Conservation (phyloP, 2,888 invertebrate species). For the Diploptera punctata region DNA sequence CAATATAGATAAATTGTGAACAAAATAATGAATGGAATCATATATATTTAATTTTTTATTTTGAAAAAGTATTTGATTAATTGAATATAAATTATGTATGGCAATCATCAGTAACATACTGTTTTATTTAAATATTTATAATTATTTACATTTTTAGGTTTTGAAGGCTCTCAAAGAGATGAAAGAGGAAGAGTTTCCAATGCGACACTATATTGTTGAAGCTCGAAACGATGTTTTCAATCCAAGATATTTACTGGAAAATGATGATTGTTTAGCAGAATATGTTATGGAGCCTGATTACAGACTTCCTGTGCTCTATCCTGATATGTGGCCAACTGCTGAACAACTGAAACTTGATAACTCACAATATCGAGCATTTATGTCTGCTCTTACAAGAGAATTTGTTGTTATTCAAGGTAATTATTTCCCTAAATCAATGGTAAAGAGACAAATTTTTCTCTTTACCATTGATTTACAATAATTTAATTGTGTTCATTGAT, state of each 20-base stretch:
- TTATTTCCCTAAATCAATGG: too few species aligned
- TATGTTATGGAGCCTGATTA: background rate
- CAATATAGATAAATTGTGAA: too few species aligned
- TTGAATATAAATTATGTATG: too few species aligned
- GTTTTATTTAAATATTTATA: too few species aligned
- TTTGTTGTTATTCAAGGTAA: constrained; percentile 76
- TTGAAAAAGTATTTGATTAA: too few species aligned
- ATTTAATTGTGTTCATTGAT: too few species aligned
- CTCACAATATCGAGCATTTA: constrained; percentile 71
- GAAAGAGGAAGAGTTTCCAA: constrained; percentile 64
- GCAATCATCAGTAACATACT: too few species aligned
- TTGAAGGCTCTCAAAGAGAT: constrained; percentile 70
- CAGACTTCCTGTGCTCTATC: constrained; percentile 19
- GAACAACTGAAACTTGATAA: constrained; percentile 63
- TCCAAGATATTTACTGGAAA: constrained; percentile 10
- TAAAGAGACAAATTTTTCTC: too few species aligned
- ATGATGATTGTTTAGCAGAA: background rate
- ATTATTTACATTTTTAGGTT: constrained; percentile 76
- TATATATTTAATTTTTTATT: too few species aligned
- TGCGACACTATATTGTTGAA: constrained; percentile 71
- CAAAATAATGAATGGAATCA: too few species aligned
- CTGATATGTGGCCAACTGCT: constrained; percentile 57
- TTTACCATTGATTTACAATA: too few species aligned
- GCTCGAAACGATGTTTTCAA: constrained; percentile 43
- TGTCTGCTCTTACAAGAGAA: constrained; percentile 71